These are phyloP conservation scores for Ylistrum balloti DNA, from an alignment of 1,140 invertebrate species.

Conservation along the genomic window DNA sequence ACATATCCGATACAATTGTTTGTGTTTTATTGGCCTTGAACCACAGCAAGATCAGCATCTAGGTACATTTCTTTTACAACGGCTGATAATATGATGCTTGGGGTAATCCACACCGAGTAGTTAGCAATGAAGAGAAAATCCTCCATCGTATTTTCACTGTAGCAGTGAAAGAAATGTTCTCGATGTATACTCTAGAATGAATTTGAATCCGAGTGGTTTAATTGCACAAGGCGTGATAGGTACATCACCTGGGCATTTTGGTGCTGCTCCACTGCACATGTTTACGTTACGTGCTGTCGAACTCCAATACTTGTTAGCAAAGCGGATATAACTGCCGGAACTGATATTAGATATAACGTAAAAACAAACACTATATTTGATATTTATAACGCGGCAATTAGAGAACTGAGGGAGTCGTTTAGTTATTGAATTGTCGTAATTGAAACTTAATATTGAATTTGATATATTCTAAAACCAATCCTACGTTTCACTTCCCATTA, in stretches of 20 bases:
- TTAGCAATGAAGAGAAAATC: background rate
- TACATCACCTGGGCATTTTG: background rate
- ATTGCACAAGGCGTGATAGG: constrained; percentile 7
- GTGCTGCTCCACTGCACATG: background rate
- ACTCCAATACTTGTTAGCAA: background rate
- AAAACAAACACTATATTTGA: too few species aligned
- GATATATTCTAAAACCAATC: too few species aligned
- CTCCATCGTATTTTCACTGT: background rate
- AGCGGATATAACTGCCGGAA: background rate
- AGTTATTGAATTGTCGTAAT: too few species aligned
- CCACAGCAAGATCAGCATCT: background rate
- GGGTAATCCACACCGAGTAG: too few species aligned
- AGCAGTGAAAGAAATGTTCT: background rate
- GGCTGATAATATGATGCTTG: too few species aligned
- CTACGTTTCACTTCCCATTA: too few species aligned
- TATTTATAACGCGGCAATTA: too few species aligned
- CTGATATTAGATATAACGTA: too few species aligned
- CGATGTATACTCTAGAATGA: constrained; percentile 31
- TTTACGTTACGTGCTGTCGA: background rate
- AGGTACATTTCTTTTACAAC: too few species aligned
- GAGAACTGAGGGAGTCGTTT: too few species aligned
- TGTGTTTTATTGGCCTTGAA: constrained; percentile 16
- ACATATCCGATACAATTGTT: background rate
- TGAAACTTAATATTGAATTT: too few species aligned
- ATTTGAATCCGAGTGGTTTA: background rate